Evolutionary conservation across 2,888 invertebrate species (phyloP).

Genomic region (Lydus trimaculatus): DNA sequence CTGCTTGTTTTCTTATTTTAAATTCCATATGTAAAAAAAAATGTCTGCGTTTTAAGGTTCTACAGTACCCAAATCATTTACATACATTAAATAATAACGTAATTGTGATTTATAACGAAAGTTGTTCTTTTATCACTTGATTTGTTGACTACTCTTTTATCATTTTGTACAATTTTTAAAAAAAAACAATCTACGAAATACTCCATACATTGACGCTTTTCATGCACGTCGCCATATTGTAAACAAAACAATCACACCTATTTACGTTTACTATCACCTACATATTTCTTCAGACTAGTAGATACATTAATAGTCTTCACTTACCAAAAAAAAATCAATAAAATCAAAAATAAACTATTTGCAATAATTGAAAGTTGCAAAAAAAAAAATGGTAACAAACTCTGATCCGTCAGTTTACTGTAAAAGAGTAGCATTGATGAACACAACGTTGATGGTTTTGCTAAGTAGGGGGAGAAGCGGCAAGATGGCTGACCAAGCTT

Average conservation of each 20-base stretch:
- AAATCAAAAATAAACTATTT: constrained; percentile 40
- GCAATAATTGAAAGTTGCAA: constrained; percentile 36
- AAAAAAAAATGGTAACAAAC: constrained; percentile 27
- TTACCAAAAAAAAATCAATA: constrained; percentile 42
- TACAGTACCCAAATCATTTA: neutral
- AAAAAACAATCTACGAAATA: neutral
- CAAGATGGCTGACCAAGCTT: constrained; percentile 53
- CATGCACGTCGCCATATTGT: constrained; percentile 39
- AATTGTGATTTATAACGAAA: neutral
- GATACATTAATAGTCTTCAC: constrained; percentile 26
- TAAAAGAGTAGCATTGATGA: neutral
- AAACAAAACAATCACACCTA: constrained; percentile 30
- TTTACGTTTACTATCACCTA: constrained; percentile 25
- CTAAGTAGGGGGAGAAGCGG: constrained; percentile 46
- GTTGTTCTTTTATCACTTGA: neutral
- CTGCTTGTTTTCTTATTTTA: neutral
- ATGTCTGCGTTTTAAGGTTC: neutral
- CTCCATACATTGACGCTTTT: constrained; percentile 15
- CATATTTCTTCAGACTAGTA: neutral
- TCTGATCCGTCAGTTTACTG: constrained; percentile 12
- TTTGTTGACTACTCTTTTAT: neutral
- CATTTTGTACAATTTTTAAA: too few relatives aligned
- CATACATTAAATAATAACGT: neutral
- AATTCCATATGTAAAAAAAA: neutral
- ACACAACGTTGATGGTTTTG: neutral